Evolutionary conservation across 2,113 vertebrate genomes (phyloP), one percentile per base, ranked within the genome.

Genomic region (Vanacampus margaritifer): DNA sequence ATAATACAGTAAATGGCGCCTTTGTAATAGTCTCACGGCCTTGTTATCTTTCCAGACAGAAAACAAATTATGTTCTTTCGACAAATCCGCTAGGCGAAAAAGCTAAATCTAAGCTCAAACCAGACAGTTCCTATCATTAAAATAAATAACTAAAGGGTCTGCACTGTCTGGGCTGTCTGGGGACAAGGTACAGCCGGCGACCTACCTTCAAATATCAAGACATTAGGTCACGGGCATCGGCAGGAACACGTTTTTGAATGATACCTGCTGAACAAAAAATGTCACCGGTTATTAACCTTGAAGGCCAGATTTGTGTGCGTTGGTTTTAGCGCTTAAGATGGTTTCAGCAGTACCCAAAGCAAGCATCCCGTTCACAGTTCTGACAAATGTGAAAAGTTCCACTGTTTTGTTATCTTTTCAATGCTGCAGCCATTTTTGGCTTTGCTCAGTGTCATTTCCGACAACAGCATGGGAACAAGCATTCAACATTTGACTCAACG

Each of bases 1-100:
- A 78, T 78, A 79, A 71, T 74, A 58, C 41, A 56, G 65, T 83
- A 82, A 87, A 82, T 85, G 80, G 64, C 70, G 78, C 69, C 79
- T 86, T 83, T 73, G 72, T 64, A 79, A 83, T 79, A 54, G 78
- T 80, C 82, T 72, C 12, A 4, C 23, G 0, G 64, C 72, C 71
- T 83, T 75, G 71, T 86, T 80, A 84, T 56, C 53, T 28, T 56
- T 13, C 53, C 53, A 26, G 53, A 56, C 14, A 26, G 53, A 56
- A 56, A 24, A 54, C 53, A 56, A 56, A 17, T 28, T 13, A 56
- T 56, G 12, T 26, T 56, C 24, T 54, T 54, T 28, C 53, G 5
- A 26, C 53, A 28, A 28, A 28, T 56, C 26, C 1, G 13, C 53
- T 13, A 12, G 5, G 26, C 24, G 24, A 6, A 28, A 13, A 26